These are phyloP conservation scores for Athetis lepigone DNA, from an alignment of 2,888 invertebrate genomes.

Conservation along the genomic window DNA sequence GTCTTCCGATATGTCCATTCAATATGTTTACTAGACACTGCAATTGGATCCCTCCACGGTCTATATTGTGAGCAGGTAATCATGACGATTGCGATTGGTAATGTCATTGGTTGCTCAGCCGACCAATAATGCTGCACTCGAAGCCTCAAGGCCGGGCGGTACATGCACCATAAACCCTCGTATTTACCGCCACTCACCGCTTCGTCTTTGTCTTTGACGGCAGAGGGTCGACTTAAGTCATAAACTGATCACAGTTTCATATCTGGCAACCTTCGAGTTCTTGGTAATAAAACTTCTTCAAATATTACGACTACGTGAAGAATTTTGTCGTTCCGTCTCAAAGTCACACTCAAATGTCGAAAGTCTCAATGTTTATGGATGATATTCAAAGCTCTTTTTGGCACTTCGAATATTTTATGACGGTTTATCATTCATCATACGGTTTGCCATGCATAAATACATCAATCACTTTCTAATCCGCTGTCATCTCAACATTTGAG, in stretches of 20 bases:
- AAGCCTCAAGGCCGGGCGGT: constrained; percentile 65
- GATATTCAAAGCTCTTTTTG: constrained; percentile 17
- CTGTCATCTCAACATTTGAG: constrained; percentile 59
- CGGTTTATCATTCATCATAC: constrained; percentile 31
- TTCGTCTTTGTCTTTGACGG: constrained; percentile 66
- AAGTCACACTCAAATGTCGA: constrained; percentile 31
- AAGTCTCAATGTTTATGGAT: constrained; percentile 28
- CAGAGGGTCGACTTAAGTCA: constrained; percentile 57
- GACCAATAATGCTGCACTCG: constrained; percentile 55
- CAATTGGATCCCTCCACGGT: constrained; percentile 59
- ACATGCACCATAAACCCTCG: constrained; percentile 69
- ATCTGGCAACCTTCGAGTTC: constrained; percentile 13
- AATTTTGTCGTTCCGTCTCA: constrained; percentile 2
- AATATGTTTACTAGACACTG: constrained; percentile 61
- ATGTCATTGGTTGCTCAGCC: constrained; percentile 53
- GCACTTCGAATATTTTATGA: constrained; percentile 32
- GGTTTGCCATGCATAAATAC: constrained; percentile 32
- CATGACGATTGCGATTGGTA: constrained; percentile 40
- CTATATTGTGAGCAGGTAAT: constrained; percentile 57
- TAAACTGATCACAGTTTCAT: constrained; percentile 47
- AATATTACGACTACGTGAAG: constrained; percentile 16
- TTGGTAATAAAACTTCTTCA: constrained; percentile 1
- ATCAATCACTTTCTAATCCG: constrained; percentile 60
- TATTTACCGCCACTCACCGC: constrained; percentile 67
- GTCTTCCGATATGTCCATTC: constrained; percentile 37